Evolutionary conservation across 2,888 invertebrate species (phyloP).

Genomic region (Harpalus rufipes): DNA sequence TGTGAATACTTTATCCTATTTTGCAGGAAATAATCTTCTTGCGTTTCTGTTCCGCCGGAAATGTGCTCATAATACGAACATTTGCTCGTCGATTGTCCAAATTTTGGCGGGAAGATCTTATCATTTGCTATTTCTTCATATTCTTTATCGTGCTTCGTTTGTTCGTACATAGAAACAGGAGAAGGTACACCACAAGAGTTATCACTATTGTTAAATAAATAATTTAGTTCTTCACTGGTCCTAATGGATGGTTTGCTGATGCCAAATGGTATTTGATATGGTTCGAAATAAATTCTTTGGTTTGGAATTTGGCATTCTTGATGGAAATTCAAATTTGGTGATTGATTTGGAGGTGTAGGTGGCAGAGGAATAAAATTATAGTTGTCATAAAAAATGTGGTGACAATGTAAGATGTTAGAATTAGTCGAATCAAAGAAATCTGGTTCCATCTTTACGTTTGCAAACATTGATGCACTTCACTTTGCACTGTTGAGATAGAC

Average conservation of each 20-base stretch:
- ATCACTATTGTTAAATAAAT: conserved; percentile 45
- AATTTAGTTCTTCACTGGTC: conserved; percentile 44
- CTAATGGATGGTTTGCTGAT: conserved; percentile 5
- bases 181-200: conserved; percentile 56
- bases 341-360: conserved; percentile 50
- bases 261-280: conserved; percentile 41
- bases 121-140: conserved; percentile 30
- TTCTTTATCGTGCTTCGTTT: conserved; percentile 15
- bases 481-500: conserved; percentile 37
- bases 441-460: conserved; percentile 53
- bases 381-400: conserved; percentile 56
- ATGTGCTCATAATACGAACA: conserved; percentile 41
- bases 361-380: conserved; percentile 54
- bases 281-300: conserved; percentile 45
- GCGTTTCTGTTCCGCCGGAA: neutral
- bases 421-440: conserved; percentile 51
- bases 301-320: conserved; percentile 25
- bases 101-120: conserved; percentile 23
- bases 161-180: conserved; percentile 38
- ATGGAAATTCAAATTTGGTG: conserved; percentile 28
- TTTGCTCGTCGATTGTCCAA: conserved; percentile 42
- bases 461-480: conserved; percentile 52
- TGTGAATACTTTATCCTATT: conserved; percentile 36
- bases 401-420: conserved; percentile 47
- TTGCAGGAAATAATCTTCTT: conserved; percentile 36